Evolutionary conservation across 2,113 vertebrate species (phyloP), one percentile per base, ranked within the genome.

Genomic region (Onychostruthus taczanowskii): DNA sequence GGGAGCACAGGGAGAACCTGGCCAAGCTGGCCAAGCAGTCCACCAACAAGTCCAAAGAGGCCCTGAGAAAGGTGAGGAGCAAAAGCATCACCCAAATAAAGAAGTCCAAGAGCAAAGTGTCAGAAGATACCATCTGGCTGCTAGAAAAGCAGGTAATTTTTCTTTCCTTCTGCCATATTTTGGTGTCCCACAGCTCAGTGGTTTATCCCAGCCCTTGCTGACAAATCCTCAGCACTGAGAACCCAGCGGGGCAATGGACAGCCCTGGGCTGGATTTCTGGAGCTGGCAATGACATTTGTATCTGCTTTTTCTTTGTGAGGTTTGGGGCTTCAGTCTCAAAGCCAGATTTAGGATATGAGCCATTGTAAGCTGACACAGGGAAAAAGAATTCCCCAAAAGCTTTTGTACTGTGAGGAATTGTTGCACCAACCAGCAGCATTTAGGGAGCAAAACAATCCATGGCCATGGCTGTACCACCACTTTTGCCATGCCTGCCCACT

Each of bases 11-110:
- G 69, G 99, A 99, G 95, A 99, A 97, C 97, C 97, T 99, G 50
- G 94, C 94, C 84, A 99, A 99, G 95, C 89, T 99, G 55, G 99
- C 99, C 84, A 99, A 99, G 89, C 99, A 99, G 97, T 96, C 98
- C 18, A 98, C 98, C 96, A 99, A 99, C 98, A 99, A 99, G 85
- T 98, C 99, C 72, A 99, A 99, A 96, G 99, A 99, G 28, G 98
- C 98, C 0, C 95, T 99, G 94, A 98, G 99, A 87, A 99, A 95
- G 63, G 98, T 99, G 27, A 98, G 99, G 9, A 93, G 98, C 26
- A 98, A 96, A 18, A 98, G 99, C 3, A 53, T 99, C 76, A 95
- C 92, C 47, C 98, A 98, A 77, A 93, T 98, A 21, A 99, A 99
- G 97, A 99, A 98, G 92, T 97, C 94, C 30, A 99, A 99, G 96